Conservation (phyloP, 2,113 vertebrate species). For the Crotalus viridis region DNA sequence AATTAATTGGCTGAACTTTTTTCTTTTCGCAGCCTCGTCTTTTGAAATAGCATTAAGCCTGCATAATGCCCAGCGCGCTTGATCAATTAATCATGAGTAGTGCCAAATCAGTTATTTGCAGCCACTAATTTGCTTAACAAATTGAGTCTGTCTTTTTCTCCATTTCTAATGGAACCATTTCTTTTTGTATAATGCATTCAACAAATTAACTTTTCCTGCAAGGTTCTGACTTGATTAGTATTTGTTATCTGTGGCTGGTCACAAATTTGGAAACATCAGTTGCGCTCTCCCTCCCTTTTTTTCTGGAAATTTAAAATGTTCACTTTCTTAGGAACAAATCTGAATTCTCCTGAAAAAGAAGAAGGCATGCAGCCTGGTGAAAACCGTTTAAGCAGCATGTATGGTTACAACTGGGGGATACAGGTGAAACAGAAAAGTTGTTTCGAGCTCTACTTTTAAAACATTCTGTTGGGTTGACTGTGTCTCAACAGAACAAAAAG, state of each 20-base stretch:
- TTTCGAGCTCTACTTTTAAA: no score
- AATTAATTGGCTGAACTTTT: not conserved
- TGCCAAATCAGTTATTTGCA: constrained; percentile 28
- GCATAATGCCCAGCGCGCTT: not conserved
- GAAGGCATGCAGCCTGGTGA: no score
- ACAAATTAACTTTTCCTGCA: not conserved
- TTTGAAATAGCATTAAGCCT: constrained; percentile 15
- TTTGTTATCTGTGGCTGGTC: not conserved
- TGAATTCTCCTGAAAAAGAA: no score
- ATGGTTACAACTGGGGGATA: no score
- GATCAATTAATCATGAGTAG: constrained; percentile 16
- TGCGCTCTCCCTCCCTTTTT: not conserved
- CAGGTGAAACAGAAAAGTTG: no score
- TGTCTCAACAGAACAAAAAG: no score
- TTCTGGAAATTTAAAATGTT: not conserved
- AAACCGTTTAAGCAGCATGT: no score
- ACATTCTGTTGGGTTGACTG: no score
- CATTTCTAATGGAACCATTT: constrained; percentile 26
- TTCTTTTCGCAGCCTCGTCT: not conserved
- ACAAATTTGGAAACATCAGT: not conserved
- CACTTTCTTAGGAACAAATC: not conserved
- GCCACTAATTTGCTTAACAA: constrained; percentile 43
- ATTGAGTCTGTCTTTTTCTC: constrained; percentile 16
- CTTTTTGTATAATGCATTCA: constrained; percentile 27
- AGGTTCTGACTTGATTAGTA: constrained; percentile 17